Evolutionary conservation across 1,140 invertebrate species (phyloP), one percentile per base, ranked within the genome.

Genomic region (Drosophila guanche): DNA sequence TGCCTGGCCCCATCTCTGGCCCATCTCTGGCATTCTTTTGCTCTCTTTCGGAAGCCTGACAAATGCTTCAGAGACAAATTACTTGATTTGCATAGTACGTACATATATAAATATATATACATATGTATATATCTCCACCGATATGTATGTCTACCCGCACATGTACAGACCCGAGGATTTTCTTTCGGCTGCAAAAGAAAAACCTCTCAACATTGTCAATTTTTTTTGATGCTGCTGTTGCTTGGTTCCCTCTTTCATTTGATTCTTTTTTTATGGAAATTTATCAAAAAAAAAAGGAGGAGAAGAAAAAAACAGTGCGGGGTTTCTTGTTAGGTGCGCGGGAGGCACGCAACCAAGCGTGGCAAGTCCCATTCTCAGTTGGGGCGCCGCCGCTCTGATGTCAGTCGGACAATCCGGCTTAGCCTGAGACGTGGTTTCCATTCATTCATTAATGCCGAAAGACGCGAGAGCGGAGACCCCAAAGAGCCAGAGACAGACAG

Each of bases 141-240:
- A 10, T 33, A 37, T 37, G 4, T 37, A 37, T 37, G 8, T 4
- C 10, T 4, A 10, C 33, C 33, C 33, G 10, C 33, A 37, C 12
- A 37, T 12, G 33, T 37, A 37, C 33, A 37, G 33, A 37, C 33
- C 12, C 10, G 48, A 55, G 48, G 40, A 70, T 75, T 70, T 46
- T 66, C 56, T 72, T 51, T 57, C 23, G 54, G 55, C 78, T 52
- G 6, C 47, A 42, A 57, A 69, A 78, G 76, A 56, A 76, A 84
- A 84, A 76, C 57, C 77, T 86, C 69, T 81, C 74, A 88, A 66
- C 65, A 86, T 88, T 86, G 81, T 88, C 83, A 85, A 48, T 67
- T 68, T 85, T 84, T 77, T 79, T 73, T 46, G 16, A 1, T 20
- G 16, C 20, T 54, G 51, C 40, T 72, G 51, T 22, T 72, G 27